Evolutionary conservation across 2,113 vertebrate genomes (phyloP), one percentile per base, ranked within the genome.

Genomic region (Centrocercus urophasianus): DNA sequence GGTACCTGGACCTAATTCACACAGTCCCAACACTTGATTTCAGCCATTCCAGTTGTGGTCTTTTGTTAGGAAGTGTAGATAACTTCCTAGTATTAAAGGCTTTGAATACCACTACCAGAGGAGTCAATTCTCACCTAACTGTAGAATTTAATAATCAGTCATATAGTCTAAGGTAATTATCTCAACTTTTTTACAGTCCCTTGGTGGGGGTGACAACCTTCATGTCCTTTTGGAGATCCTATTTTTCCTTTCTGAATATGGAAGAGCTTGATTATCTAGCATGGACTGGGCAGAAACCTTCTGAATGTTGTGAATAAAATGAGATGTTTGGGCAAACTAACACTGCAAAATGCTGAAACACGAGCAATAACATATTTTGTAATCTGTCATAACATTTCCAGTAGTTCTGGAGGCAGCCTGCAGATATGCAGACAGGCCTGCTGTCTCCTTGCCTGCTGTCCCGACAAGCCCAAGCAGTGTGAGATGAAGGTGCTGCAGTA

Each of bases 331-430:
- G 60, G 40, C 54, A 73, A 63, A 18, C 4, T 4, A 30, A 71
- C 48, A 28, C 19, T 16, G 17, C 15, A 22, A 34, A 50, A 57
- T 7, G 17, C 38, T 79, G 56, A 57, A 34, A 43, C 25, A 36
- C 15, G 5, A 43, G 28, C 16, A 79, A 11, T 6, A 17, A 50
- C 17, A 20, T 22, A 3, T 45, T 40, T 71, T 79, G 24, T 75
- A 2, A 3, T 10, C 16, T 42, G 18, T 40, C 0, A 1, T 50
- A 57, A 48, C 7, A 4, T 21, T 67, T 36, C 11, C 42, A 61
- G 36, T 9, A 0, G 0, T 14, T 48, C 48, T 8, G 74, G 36
- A 67, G 42, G n/a, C 10, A 52, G n/a, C 57, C 43, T 28, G 52
- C 56, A 36, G 56, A 34, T 13, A 1, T 0, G 11, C 48, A 25